A percentile compares a stretch with the other conserved stretches of the same genome.
phyloP scores from a whole-genome alignment of 2,888 invertebrate genomes.

The Agriotes lineatus region DNA sequence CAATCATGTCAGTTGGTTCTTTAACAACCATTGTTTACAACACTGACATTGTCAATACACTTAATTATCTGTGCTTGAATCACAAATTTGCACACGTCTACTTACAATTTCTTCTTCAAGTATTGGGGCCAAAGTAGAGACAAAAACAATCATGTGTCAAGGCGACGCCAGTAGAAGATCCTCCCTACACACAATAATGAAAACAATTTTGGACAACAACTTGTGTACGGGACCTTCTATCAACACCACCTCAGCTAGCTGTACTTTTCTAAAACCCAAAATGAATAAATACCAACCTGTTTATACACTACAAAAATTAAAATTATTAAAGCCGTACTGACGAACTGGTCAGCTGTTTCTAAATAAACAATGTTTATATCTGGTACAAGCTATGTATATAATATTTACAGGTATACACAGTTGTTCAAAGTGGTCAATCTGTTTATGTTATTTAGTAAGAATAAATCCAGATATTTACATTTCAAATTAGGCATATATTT shows the following conservation, averaged over 20 bases:
- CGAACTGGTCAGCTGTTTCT: conserved; percentile 32
- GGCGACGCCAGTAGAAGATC: conserved; percentile 12
- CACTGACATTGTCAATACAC: conserved; percentile 66
- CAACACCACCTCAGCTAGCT: background rate
- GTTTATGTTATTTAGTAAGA: conserved; percentile 34
- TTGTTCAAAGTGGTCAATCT: conserved; percentile 28
- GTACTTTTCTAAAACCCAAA: conserved; percentile 18
- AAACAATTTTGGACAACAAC: conserved; percentile 22
- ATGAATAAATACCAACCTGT: conserved; percentile 23
- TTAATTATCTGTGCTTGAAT: conserved; percentile 60
- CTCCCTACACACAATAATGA: conserved; percentile 1
- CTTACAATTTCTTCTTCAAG: conserved; percentile 28
- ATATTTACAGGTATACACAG: conserved; percentile 54
- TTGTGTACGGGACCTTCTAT: conserved; percentile 3
- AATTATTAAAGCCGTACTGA: conserved; percentile 34
- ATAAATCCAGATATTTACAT: background rate
- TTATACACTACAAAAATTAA: conserved; percentile 22
- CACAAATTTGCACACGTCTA: conserved; percentile 55
- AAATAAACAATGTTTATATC: conserved; percentile 38
- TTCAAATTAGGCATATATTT: conserved; percentile 22
- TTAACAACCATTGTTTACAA: conserved; percentile 62
- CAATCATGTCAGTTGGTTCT: conserved; percentile 60
- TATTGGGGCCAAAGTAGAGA: conserved; percentile 31
- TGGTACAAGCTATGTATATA: conserved; percentile 48
- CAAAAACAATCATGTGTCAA: background rate